phyloP scores from a whole-genome alignment of 2,113 vertebrate genomes.

The Ciconia boyciana region DNA sequence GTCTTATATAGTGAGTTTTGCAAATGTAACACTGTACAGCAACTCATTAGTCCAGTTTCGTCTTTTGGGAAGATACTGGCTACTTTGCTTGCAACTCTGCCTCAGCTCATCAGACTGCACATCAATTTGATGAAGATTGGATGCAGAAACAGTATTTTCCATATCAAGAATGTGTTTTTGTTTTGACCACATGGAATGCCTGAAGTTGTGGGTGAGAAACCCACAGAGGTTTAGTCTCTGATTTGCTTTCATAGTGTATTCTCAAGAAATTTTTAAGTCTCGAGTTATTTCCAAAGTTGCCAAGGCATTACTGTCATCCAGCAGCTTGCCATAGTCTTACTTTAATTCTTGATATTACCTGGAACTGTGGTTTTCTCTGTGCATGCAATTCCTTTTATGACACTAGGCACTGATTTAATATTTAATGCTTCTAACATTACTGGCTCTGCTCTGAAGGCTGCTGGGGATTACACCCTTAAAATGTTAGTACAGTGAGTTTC shows the following conservation, averaged over 20 bases:
- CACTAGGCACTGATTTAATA: background rate
- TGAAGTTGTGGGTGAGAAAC: background rate
- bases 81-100: background rate
- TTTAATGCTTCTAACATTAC: background rate
- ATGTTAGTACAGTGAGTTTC: background rate
- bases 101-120: background rate
- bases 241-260: background rate
- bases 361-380: background rate
- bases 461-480: background rate
- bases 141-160: background rate
- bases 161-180: background rate
- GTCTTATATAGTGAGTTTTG: background rate
- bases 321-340: background rate
- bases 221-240: background rate
- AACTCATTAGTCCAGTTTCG: background rate
- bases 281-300: background rate
- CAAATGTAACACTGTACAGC: background rate
- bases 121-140: background rate
- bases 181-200: background rate
- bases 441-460: background rate
- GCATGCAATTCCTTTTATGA: background rate
- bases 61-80: background rate
- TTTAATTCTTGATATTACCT: background rate
- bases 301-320: background rate
- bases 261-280: background rate